Evolutionary conservation across 2,113 vertebrate species (phyloP).

Genomic region (Pogona vitticeps): DNA sequence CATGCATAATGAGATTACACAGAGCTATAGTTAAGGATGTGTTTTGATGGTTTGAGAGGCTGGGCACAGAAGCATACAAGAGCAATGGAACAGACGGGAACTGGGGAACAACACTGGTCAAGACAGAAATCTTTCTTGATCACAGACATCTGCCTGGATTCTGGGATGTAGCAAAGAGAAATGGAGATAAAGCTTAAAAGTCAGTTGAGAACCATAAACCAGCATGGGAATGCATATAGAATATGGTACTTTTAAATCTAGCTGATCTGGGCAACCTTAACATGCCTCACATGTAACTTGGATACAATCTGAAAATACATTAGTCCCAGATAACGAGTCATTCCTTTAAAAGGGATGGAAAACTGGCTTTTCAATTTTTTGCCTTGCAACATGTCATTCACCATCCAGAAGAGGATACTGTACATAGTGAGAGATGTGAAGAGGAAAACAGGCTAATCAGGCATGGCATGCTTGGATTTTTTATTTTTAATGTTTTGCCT

Average conservation of each 20-base stretch:
- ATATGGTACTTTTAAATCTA: not conserved
- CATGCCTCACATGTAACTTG: not conserved
- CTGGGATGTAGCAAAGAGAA: not conserved
- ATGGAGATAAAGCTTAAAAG: not conserved
- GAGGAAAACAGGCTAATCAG: too few species aligned
- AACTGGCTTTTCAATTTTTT: not conserved
- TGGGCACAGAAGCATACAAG: not conserved
- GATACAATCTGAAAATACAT: too few species aligned
- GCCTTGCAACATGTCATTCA: not conserved
- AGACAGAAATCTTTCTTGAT: not conserved
- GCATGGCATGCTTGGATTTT: too few species aligned
- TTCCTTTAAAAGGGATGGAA: not conserved
- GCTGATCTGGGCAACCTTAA: not conserved
- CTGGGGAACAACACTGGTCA: not conserved
- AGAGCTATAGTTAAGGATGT: not conserved
- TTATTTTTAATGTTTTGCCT: not conserved
- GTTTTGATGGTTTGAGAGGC: not conserved
- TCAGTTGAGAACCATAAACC: not conserved
- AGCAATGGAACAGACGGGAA: not conserved
- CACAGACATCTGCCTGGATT: not conserved
- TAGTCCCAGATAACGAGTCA: not conserved
- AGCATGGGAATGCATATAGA: not conserved
- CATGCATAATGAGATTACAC: fast-evolving
- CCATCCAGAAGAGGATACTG: not conserved
- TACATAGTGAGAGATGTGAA: not conserved